Percentiles rank a stretch among this genome's conserved stretches.
Conservation (phyloP, 53 echinoderm and acorn worm species). For the Stichopus horrens region DNA sequence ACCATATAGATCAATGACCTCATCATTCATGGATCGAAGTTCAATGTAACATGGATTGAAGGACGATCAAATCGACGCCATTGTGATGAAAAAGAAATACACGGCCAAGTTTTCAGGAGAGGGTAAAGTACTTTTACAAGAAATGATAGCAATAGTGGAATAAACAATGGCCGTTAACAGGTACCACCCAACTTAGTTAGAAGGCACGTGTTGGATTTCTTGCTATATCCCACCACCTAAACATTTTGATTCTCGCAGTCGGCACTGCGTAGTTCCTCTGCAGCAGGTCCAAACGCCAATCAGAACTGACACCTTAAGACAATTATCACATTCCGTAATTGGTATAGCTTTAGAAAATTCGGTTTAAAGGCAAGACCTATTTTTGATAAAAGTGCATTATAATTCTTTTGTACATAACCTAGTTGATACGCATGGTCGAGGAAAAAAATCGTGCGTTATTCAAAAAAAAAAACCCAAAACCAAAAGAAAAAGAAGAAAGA, state of each 20-base stretch:
- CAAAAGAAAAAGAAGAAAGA: not conserved
- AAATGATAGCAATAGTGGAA: too few species aligned
- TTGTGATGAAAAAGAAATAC: too few species aligned
- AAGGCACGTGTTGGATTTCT: not conserved
- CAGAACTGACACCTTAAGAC: constrained; percentile 20
- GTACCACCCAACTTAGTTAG: not conserved
- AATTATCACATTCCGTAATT: constrained; percentile 10
- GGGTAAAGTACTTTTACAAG: not conserved
- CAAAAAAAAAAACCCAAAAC: not conserved
- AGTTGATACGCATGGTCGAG: constrained; percentile 15
- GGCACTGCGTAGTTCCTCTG: too few species aligned
- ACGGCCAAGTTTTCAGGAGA: not conserved
- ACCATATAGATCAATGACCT: too few species aligned
- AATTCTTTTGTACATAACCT: constrained; percentile 16
- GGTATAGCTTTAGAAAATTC: not conserved
- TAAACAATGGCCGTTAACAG: not conserved
- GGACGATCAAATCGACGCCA: too few species aligned
- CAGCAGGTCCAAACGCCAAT: not conserved
- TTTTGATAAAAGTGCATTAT: constrained; percentile 21
- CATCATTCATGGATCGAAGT: too few species aligned
- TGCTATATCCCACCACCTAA: too few species aligned
- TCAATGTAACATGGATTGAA: too few species aligned
- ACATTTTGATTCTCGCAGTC: too few species aligned
- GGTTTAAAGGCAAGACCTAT: constrained; percentile 8
- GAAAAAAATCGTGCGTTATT: not conserved